Base-by-base conservation (phyloP, 2,113 vertebrate species). In the Pterocles gutturalis region DNA sequence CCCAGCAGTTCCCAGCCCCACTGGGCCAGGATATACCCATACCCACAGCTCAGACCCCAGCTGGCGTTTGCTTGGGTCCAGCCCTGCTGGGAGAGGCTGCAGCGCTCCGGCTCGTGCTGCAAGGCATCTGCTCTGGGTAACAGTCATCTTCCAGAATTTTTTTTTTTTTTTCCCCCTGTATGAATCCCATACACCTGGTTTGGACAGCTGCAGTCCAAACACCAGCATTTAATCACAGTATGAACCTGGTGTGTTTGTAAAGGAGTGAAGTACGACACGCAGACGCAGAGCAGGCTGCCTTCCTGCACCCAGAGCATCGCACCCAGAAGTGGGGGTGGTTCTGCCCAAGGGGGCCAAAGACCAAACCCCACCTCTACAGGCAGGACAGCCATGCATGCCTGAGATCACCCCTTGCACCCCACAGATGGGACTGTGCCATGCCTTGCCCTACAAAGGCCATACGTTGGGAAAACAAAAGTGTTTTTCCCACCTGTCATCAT, bases 121-220 rank as follows among this genome's bases (percentile, higher is more conserved):
- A 71, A 88, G 11, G 24, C 11, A 0, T 15, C 24, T 88, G 36
- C 24, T 75, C 66, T 36, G 61, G 36, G 28, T n/a, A 83, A 81
- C 48, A 86, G 17, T 9, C 17, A 67, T 46, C 87, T 87, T 71
- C 83, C 78, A 95, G 60, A 81, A 89, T 61, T 33, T 41, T 22
- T 48, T 49, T 26, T 34, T 67, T 43, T 43, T 15, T 11, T 9
- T 14, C 28, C 8, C 36, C 14, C 26, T 1, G 7, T 49, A 75
- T 60, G 86, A 93, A 80, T 76, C 57, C 75, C 67, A 11, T 45
- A 86, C 71, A 86, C 67, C 70, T 34, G 71, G 79, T 46, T 72
- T 89, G 93, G 86, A 92, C 86, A 96, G 86, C 93, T 90, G 79
- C 71, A 92, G 83, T 71, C 71, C 62, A 88, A 94, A 95, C 70